These are phyloP conservation scores for Monochamus alternatus DNA, from an alignment of 2,888 invertebrate species.

Conservation along the genomic window DNA sequence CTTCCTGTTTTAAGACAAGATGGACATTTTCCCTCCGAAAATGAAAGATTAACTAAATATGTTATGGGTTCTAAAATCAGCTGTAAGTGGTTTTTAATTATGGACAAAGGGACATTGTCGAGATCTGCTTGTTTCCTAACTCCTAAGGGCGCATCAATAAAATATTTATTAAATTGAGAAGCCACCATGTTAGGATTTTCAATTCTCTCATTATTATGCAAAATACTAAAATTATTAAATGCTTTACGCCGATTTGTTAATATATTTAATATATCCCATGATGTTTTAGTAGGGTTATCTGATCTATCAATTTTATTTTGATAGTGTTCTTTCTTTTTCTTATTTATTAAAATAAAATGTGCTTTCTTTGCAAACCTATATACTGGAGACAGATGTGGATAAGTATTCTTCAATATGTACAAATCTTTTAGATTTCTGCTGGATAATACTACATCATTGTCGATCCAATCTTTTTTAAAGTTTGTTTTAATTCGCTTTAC, in stretches of 20 bases:
- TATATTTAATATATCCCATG: constrained; percentile 17
- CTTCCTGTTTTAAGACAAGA: background rate
- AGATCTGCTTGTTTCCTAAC: background rate
- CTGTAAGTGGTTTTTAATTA: too few relatives aligned
- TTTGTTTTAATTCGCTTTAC: background rate
- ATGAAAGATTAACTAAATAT: too few relatives aligned
- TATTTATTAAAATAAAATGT: constrained; percentile 7
- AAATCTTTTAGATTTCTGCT: constrained; percentile 15
- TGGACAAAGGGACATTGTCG: too few relatives aligned
- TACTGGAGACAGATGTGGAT: background rate
- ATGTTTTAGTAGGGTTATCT: constrained; percentile 13
- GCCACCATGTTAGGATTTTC: background rate
- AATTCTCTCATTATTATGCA: too few relatives aligned
- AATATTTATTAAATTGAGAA: background rate
- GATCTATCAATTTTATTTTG: constrained; percentile 22
- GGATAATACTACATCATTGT: constrained; percentile 16
- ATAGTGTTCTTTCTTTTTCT: background rate
- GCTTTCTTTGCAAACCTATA: background rate
- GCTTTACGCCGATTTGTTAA: background rate
- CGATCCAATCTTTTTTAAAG: constrained; percentile 6
- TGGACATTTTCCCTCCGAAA: too few relatives aligned
- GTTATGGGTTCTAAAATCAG: too few relatives aligned
- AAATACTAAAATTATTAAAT: constrained; percentile 1
- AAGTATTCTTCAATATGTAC: background rate
- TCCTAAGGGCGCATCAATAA: background rate